Evolutionary conservation across 2,797 vertebrate species (phyloP).

Genomic region (Cirrhinus molitorella): DNA sequence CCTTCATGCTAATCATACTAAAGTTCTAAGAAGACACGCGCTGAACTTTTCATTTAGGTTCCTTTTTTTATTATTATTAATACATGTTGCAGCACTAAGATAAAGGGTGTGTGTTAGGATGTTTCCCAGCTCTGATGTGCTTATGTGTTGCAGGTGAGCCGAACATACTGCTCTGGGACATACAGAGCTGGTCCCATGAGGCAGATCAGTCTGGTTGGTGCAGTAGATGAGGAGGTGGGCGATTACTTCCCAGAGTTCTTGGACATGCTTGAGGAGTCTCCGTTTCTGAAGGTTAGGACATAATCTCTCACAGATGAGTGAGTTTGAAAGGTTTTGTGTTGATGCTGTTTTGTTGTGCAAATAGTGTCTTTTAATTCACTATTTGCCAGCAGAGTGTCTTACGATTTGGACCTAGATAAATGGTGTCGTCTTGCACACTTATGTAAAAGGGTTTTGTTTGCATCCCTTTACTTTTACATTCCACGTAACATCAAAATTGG

Average conservation of each 20-base stretch:
- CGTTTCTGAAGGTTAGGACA: conserved; percentile 91
- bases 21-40: neutral
- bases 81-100: neutral
- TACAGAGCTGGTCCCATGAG: conserved; percentile 97
- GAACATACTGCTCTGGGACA: conserved; percentile 96
- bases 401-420: neutral
- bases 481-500: no score
- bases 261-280: conserved; percentile 98
- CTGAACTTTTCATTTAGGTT: neutral
- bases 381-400: neutral
- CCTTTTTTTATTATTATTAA: no score
- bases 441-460: neutral
- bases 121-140: neutral
- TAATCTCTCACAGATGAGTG: neutral
- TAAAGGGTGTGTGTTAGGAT: neutral
- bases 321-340: neutral
- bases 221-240: conserved; percentile 97
- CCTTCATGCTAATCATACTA: no score
- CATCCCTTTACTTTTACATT: neutral
- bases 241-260: conserved; percentile 98
- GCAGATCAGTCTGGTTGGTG: conserved; percentile 98
- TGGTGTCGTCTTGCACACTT: neutral
- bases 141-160: conserved; percentile 84
- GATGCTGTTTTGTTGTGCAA: neutral
- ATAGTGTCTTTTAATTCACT: neutral